Evolutionary conservation across 1,140 invertebrate genomes (phyloP).

Genomic region (Scaptomyza graminum): DNA sequence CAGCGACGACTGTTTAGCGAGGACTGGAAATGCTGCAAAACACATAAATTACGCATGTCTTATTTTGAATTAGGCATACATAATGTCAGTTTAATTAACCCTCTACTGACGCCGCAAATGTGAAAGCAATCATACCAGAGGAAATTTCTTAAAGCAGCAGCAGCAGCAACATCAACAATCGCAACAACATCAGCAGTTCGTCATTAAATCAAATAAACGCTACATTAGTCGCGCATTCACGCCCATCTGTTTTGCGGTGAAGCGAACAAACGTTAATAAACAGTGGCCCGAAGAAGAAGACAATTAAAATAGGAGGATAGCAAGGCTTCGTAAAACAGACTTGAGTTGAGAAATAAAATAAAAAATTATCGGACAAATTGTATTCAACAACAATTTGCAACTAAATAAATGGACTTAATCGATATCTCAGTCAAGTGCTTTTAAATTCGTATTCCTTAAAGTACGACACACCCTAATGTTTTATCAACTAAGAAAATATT

Average conservation of each 20-base stretch:
- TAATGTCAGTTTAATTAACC: constrained; percentile 27
- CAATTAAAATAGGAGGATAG: too few species aligned
- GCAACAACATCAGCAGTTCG: not conserved
- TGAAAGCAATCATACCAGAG: constrained; percentile 36
- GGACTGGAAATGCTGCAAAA: not conserved
- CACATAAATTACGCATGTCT: constrained; percentile 50
- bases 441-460: too few species aligned
- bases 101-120: constrained; percentile 22
- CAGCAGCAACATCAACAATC: not conserved
- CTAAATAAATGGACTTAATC: too few species aligned
- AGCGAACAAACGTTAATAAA: not conserved
- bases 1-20: not conserved
- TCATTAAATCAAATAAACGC: constrained; percentile 72
- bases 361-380: too few species aligned
- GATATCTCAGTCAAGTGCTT: too few species aligned
- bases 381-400: too few species aligned
- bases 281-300: constrained; percentile 14
- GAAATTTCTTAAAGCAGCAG: not conserved
- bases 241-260: not conserved
- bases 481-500: too few species aligned
- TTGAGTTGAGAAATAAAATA: too few species aligned
- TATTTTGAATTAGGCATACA: constrained; percentile 32
- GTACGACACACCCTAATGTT: too few species aligned
- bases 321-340: too few species aligned
- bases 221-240: constrained; percentile 53